Conservation (phyloP, 2,113 vertebrate genomes). For the Amblyopsis rosae region DNA sequence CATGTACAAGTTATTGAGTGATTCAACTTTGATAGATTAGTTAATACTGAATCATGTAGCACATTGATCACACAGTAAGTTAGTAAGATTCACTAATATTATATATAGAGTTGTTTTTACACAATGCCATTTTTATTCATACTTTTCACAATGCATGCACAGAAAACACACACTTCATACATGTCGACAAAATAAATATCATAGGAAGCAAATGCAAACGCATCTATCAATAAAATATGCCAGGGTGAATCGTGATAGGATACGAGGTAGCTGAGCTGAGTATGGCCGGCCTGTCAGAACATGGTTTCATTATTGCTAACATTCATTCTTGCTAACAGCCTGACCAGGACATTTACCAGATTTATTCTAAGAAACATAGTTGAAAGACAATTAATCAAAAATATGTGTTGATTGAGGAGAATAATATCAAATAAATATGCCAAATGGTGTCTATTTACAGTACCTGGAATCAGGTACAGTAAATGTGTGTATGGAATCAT, state of each 20-base stretch:
- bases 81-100: background rate
- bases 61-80: background rate
- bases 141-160: constrained; percentile 23
- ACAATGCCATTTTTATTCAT: constrained; percentile 28
- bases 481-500: too few relatives aligned
- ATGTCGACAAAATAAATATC: constrained; percentile 26
- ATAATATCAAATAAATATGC: background rate
- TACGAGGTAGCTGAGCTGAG: constrained; percentile 45
- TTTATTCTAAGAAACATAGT: constrained; percentile 32
- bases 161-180: constrained; percentile 26
- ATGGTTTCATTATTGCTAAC: constrained; percentile 46
- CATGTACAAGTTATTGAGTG: background rate
- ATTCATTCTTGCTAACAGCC: constrained; percentile 50
- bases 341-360: constrained; percentile 14
- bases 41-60: background rate
- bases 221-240: constrained; percentile 69
- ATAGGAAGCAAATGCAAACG: constrained; percentile 41
- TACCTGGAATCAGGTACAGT: background rate
- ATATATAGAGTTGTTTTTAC: background rate
- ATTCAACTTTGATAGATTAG: too few relatives aligned
- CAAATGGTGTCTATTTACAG: background rate
- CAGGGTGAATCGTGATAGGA: constrained; percentile 67
- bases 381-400: background rate
- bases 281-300: constrained; percentile 35
- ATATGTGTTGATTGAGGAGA: background rate